Evolutionary conservation across 1,140 invertebrate genomes (phyloP), one percentile per base, ranked within the genome.

Genomic region (Phymastichus coffea): DNA sequence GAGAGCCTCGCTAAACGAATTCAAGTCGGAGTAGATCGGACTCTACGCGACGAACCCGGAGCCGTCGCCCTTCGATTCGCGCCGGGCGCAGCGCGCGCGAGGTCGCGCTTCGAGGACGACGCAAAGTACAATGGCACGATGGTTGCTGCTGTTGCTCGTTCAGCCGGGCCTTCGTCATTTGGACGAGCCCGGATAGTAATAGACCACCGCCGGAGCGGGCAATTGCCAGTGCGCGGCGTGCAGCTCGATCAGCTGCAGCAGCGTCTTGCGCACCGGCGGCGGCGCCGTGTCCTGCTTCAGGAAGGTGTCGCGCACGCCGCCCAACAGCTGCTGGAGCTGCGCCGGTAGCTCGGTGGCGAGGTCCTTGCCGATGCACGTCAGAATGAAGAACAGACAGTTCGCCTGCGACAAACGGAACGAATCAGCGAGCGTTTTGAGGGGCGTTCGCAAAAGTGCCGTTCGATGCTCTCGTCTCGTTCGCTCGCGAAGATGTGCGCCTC

Each of bases 141-240:
- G n/a, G n/a, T n/a, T n/a, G n/a, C n/a, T n/a, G n/a, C n/a, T n/a
- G n/a, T n/a, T n/a, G n/a, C n/a, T n/a, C n/a, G n/a, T n/a, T n/a
- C n/a, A n/a, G n/a, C n/a, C n/a, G n/a, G n/a, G n/a, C n/a, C 28
- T 33, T 22, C 43, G 52, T 71, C 63, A 77, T 69, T 76, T 76
- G 8, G 74, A 69, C 1, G 76, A 73, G 30, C 73, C 76, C 14
- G 91, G 90, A 75, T 94, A 94, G 77, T 95, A 95, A 77, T 95
- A 95, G 46, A 93, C 85, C 28, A 94, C 89, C 2, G 93, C 91
- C 6, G 90, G 88, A 22, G 91, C 91, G 17, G 91, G 89, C 41
- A 95, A 81, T 73, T 94, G 89, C 93, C 93, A 95, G 69, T 89
- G 86, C 0, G 90, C 90, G 1, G 92, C 92, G 71, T 92, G 89